A percentile compares a stretch with the other conserved stretches of the same genome.
phyloP scores from a whole-genome alignment of 2,888 invertebrate species.

The Drosophila paranaensis region DNA sequence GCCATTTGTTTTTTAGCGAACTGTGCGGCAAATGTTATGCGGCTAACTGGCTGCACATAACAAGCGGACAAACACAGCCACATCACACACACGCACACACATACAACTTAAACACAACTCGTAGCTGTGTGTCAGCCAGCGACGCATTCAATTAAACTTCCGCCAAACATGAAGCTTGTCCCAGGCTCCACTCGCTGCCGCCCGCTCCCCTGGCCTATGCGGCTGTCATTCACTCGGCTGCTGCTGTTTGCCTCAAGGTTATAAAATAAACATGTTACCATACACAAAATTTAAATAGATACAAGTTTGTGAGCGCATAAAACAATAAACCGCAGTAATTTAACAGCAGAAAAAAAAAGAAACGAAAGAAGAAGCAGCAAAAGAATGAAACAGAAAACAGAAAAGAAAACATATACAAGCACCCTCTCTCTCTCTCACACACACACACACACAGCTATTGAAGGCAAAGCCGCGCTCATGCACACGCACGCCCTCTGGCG shows the following conservation, averaged over 20 bases:
- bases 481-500: conserved; percentile 1
- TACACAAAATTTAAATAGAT: conserved; percentile 82
- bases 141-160: conserved; percentile 81
- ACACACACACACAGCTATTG: conserved; percentile 4
- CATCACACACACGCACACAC: conserved; percentile 23
- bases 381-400: background rate
- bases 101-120: conserved; percentile 31
- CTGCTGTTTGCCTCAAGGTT: conserved; percentile 72
- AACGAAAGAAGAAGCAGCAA: background rate
- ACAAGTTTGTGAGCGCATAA: conserved; percentile 80
- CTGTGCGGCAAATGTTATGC: conserved; percentile 71
- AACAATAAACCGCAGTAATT: conserved; percentile 79
- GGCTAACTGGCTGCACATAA: conserved; percentile 70
- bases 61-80: conserved; percentile 56
- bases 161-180: conserved; percentile 72
- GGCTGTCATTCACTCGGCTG: conserved; percentile 23
- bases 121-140: conserved; percentile 45
- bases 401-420: background rate
- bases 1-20: conserved; percentile 75
- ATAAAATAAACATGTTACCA: conserved; percentile 84
- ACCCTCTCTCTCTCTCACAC: background rate
- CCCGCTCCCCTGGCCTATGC: conserved; percentile 21
- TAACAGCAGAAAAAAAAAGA: conserved; percentile 44
- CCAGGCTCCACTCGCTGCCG: background rate
- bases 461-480: conserved; percentile 36